Percentiles rank a stretch among this genome's conserved stretches.
Conservation (phyloP, 1,140 invertebrate species). For the Leptestheria dahalacensis region DNA sequence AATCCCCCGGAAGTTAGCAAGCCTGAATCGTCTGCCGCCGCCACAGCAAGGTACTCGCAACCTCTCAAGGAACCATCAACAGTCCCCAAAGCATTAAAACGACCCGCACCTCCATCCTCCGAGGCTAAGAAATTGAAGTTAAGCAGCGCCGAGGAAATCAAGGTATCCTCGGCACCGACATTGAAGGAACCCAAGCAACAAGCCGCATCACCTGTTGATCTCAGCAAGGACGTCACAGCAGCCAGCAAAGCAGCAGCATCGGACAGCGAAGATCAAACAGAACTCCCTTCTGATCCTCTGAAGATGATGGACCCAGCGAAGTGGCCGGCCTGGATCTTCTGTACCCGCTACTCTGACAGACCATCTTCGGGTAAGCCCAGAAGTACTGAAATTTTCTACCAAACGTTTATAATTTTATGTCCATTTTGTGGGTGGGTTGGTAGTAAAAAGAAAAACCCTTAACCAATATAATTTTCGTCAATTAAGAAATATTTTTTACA, state of each 20-base stretch:
- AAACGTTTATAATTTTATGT: neutral
- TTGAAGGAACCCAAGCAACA: neutral
- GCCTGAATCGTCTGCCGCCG: neutral
- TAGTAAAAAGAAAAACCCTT: too few relatives aligned
- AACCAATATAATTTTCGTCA: too few relatives aligned
- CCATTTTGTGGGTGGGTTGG: neutral
- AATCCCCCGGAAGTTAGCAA: neutral
- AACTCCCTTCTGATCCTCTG: slow-evolving; percentile 10
- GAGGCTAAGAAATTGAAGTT: neutral
- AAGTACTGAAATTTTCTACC: neutral
- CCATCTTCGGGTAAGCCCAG: slow-evolving; percentile 76
- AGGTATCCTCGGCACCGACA: neutral
- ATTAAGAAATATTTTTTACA: too few relatives aligned
- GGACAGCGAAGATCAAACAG: neutral
- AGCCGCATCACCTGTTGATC: neutral
- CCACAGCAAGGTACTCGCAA: neutral
- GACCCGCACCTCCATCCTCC: neutral
- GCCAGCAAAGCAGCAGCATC: neutral
- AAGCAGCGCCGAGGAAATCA: neutral
- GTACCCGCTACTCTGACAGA: slow-evolving; percentile 89
- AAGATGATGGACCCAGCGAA: slow-evolving; percentile 15
- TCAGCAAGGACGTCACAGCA: neutral
- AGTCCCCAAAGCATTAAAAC: neutral
- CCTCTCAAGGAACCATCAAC: neutral
- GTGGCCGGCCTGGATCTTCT: slow-evolving; percentile 94